A percentile compares a stretch with the other conserved stretches of the same genome.
Evolutionary conservation across 2,888 invertebrate genomes (phyloP).

Genomic region (Arctia plantaginis): DNA sequence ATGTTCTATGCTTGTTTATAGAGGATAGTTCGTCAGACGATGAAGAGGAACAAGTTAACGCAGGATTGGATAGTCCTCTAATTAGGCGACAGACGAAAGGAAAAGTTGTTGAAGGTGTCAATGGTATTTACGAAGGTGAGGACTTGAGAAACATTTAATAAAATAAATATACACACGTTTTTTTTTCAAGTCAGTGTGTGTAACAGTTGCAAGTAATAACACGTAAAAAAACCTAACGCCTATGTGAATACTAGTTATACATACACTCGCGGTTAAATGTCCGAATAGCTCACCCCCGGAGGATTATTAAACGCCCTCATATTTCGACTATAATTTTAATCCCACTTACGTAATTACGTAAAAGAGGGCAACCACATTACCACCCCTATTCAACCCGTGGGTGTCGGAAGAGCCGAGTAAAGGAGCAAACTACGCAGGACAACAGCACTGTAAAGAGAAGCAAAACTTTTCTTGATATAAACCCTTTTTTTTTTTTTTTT

Average conservation of each 20-base stretch:
- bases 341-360: no score
- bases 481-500: no score
- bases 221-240: background rate
- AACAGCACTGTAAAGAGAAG: no score
- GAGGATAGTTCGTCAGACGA: constrained; percentile 79
- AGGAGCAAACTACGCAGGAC: no score
- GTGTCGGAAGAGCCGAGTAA: no score
- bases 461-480: no score
- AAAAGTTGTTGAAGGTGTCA: constrained; percentile 81
- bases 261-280: background rate
- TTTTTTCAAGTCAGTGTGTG: background rate
- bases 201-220: background rate
- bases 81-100: constrained; percentile 68
- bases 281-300: no score
- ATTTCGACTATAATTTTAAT: no score
- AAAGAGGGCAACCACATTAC: no score
- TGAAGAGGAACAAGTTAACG: constrained; percentile 66
- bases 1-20: constrained; percentile 31
- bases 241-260: background rate
- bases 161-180: background rate
- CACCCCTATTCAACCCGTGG: no score
- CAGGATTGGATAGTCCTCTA: constrained; percentile 69
- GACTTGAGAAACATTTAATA: background rate
- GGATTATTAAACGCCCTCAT: no score
- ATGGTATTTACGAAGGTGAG: constrained; percentile 82